phyloP scores from a whole-genome alignment of 2,888 invertebrate species.

The Nasonia oneida region DNA sequence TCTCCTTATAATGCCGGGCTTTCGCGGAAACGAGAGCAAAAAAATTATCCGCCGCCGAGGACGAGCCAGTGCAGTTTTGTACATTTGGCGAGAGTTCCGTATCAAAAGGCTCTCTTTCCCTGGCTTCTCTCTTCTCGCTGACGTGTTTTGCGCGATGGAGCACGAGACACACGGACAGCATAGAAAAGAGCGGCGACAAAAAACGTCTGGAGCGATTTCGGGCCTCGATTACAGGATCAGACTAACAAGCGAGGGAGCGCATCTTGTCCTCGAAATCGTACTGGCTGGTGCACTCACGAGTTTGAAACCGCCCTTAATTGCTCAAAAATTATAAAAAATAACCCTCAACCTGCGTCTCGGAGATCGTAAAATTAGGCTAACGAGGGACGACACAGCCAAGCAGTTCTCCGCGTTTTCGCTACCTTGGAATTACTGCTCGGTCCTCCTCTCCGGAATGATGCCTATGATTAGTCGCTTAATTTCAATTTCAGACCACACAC shows the following conservation, averaged over 20 bases:
- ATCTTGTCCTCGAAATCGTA: neutral
- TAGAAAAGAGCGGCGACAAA: neutral
- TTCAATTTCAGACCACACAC: slow-evolving; percentile 71
- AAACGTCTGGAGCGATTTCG: neutral
- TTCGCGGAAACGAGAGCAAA: slow-evolving; percentile 53
- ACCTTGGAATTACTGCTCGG: slow-evolving; percentile 63
- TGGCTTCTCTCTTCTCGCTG: neutral
- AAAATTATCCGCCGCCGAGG: neutral
- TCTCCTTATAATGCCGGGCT: slow-evolving; percentile 32
- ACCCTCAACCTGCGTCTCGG: slow-evolving; percentile 19
- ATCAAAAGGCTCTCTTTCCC: slow-evolving; percentile 27
- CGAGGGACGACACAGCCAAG: slow-evolving; percentile 67
- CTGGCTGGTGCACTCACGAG: neutral
- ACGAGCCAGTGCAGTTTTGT: neutral
- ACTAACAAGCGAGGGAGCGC: slow-evolving; percentile 25
- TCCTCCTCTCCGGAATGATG: slow-evolving; percentile 25
- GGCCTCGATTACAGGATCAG: slow-evolving; percentile 42
- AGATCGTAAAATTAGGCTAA: slow-evolving; percentile 76
- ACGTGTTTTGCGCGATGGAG: slow-evolving; percentile 6
- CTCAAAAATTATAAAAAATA: slow-evolving; percentile 67
- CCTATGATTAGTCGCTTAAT: slow-evolving; percentile 66
- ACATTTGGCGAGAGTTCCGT: slow-evolving; percentile 39
- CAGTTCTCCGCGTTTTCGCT: slow-evolving; percentile 33
- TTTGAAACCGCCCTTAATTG: slow-evolving; percentile 56
- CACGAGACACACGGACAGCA: neutral